These are phyloP conservation scores for Porites cylindrica DNA, from an alignment of 92 coral and sea anemone species.

Conservation along the genomic window DNA sequence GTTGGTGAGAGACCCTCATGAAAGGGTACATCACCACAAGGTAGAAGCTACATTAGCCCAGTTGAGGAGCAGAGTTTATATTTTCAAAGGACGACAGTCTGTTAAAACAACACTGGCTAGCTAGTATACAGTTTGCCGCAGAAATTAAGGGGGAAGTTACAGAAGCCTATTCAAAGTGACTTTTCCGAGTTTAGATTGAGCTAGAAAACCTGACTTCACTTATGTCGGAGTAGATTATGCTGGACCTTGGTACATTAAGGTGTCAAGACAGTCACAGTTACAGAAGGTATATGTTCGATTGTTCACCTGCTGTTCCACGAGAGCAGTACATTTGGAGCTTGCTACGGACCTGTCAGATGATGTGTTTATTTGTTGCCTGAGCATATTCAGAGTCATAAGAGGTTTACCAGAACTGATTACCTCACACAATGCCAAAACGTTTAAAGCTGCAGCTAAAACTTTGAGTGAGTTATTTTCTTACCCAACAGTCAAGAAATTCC, in stretches of 20 bases:
- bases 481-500: constrained; percentile 43
- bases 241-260: constrained; percentile 29
- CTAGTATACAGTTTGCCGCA: constrained; percentile 20
- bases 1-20: neutral
- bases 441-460: constrained; percentile 63
- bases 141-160: constrained; percentile 47
- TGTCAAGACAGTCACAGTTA: constrained; percentile 19
- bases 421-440: constrained; percentile 66
- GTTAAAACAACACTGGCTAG: constrained; percentile 36
- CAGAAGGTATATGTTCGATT: constrained; percentile 46
- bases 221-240: constrained; percentile 55
- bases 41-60: constrained; percentile 55
- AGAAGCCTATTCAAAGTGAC: constrained; percentile 33
- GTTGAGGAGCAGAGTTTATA: constrained; percentile 45
- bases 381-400: constrained; percentile 50
- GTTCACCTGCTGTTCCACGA: constrained; percentile 64
- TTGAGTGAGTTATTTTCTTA: constrained; percentile 38
- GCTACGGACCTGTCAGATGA: constrained; percentile 41
- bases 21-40: constrained; percentile 37
- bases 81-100: constrained; percentile 46
- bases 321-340: constrained; percentile 69
- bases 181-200: constrained; percentile 41
- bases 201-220: constrained; percentile 24
- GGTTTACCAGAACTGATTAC: constrained; percentile 56
- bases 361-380: constrained; percentile 43